These are phyloP conservation scores for Halichoerus grypus DNA, from an alignment of 2,113 vertebrate genomes.

Conservation along the genomic window DNA sequence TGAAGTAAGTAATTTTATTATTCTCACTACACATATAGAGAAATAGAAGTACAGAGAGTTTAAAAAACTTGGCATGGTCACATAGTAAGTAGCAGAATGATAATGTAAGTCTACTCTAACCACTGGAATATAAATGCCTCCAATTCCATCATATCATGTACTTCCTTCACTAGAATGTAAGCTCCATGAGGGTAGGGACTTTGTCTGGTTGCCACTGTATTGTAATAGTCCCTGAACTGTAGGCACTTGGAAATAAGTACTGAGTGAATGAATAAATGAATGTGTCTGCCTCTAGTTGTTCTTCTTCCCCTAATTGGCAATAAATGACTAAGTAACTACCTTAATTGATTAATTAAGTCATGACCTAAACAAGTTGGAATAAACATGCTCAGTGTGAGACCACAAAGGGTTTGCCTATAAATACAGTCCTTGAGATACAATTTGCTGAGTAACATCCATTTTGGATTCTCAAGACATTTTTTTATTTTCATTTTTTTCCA, in stretches of 20 bases:
- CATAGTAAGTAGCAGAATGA: not conserved
- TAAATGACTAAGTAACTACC: not conserved
- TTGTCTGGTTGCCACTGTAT: not conserved
- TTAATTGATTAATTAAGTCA: conserved; percentile 3
- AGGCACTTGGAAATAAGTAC: not conserved
- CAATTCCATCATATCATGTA: not conserved
- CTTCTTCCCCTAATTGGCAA: not conserved
- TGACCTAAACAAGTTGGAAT: not conserved
- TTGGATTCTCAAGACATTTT: not conserved
- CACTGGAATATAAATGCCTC: not conserved
- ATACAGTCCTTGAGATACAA: conserved; percentile 34
- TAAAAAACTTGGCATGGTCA: not conserved
- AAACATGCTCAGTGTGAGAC: not conserved
- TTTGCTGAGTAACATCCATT: not conserved
- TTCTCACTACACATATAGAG: not conserved
- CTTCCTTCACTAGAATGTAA: not conserved
- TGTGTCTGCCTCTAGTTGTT: not conserved
- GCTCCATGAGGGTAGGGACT: not conserved
- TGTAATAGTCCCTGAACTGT: not conserved
- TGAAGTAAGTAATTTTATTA: not conserved
- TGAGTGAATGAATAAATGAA: not conserved
- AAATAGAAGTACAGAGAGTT: not conserved
- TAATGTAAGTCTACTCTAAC: not conserved
- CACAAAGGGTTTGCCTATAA: not conserved
- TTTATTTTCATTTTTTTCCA: not conserved